phyloP scores from a whole-genome alignment of 2,888 invertebrate species.

The Zhengitettix transpicula region DNA sequence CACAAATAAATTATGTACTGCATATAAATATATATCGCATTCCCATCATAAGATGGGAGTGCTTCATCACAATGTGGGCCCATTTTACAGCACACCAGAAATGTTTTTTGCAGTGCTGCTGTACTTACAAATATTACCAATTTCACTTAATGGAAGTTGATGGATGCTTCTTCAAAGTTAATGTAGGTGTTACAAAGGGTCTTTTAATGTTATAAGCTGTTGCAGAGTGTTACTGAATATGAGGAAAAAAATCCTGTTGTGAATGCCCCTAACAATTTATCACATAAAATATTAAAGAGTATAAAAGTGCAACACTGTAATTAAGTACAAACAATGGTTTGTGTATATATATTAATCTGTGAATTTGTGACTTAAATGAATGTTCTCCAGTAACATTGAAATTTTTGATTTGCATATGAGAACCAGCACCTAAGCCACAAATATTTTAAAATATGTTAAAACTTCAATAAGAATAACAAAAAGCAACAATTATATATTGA shows the following conservation, averaged over 20 bases:
- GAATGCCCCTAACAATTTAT: background rate
- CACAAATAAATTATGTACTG: background rate
- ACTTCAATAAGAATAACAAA: background rate
- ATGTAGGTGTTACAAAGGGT: too few species aligned
- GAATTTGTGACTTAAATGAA: background rate
- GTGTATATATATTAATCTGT: background rate
- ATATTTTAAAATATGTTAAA: background rate
- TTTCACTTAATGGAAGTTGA: too few species aligned
- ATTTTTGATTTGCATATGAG: background rate
- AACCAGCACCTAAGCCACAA: background rate
- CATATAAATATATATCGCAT: background rate
- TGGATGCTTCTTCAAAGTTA: too few species aligned
- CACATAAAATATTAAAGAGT: background rate
- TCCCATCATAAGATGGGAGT: background rate
- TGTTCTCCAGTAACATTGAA: background rate
- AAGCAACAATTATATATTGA: background rate
- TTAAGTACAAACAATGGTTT: background rate
- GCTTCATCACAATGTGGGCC: too few species aligned
- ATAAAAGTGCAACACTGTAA: background rate
- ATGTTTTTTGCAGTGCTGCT: too few species aligned
- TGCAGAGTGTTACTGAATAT: too few species aligned
- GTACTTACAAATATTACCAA: too few species aligned
- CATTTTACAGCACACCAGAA: too few species aligned
- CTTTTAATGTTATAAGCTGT: too few species aligned
- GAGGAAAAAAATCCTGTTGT: background rate